Base-by-base conservation (phyloP, 2,797 vertebrate genomes). In the Sebastes kiyomatsui region DNA sequence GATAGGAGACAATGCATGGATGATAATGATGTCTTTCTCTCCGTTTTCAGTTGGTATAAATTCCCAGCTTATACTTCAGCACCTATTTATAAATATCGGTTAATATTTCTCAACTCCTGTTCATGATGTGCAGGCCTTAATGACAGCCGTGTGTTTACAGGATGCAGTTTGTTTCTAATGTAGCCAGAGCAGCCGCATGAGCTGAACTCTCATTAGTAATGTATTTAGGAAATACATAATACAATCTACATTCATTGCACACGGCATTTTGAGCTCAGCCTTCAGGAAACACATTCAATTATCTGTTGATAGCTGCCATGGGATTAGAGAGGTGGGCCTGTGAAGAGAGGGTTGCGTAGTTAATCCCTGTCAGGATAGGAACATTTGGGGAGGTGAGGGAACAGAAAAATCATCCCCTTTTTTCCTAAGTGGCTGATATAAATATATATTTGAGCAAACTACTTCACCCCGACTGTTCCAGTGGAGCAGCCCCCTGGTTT, bases 281-380 rank as follows among this genome's bases (percentile, higher is more conserved):
- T 73, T 22, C 54, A 72, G 85, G 68, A 90, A 84, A 72, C 72
- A 55, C 66, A 84, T 84, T 71, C 2, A 65, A 82, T 81, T 12
- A 68, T 82, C 65, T 66, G 32, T 25, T 71, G 55, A 83, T 72
- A 33, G 46, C 46, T 72, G 60, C 27, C 32, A 13, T 55, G 55
- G 80, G 67, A 81, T 87, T 58, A 67, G 52, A 38, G 64, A 49
- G 16, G 28, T 22, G 27, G 65, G 54, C 30, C 38, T 38, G n/a
- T 72, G 32, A 59, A 18, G 46, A 54, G 18, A 46, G 1, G 18
- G 33, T 25, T 33, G 55, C 22, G 38, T 12, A 27, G 68, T 87
- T 74, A 74, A 79, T 81, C 13, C 18, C 5, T 1, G 3, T 25
- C 7, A 49, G 27, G n/a, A 52, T 2, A 10, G 4, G 11, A 23